Evolutionary conservation across 2,888 invertebrate species (phyloP).

Genomic region (Cotesia congregata): DNA sequence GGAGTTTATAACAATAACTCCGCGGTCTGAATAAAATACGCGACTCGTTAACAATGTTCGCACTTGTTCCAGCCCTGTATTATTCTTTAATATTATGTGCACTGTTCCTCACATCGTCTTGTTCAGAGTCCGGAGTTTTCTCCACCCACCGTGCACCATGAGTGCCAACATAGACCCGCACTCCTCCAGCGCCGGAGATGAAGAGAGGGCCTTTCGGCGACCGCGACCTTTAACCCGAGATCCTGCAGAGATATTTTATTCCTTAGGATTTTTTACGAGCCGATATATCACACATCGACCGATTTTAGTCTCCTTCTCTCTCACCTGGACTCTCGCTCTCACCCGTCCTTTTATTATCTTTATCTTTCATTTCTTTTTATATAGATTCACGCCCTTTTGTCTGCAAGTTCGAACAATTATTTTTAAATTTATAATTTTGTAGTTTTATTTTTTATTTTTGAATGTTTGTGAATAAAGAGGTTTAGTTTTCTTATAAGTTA

Average conservation of each 20-base stretch:
- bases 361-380: constrained; percentile 19
- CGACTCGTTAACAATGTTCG: constrained; percentile 70
- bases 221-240: constrained; percentile 68
- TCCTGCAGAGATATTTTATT: constrained; percentile 69
- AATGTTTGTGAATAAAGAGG: no score
- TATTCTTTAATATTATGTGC: constrained; percentile 2
- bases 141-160: constrained; percentile 43
- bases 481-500: no score
- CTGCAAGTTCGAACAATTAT: neutral
- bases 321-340: neutral
- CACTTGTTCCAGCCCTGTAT: constrained; percentile 55
- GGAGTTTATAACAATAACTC: constrained; percentile 50
- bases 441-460: neutral
- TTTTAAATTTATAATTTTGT: constrained; percentile 11
- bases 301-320: constrained; percentile 36
- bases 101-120: constrained; percentile 9
- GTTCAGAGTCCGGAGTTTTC: constrained; percentile 24
- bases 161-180: neutral
- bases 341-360: constrained; percentile 3
- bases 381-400: constrained; percentile 27
- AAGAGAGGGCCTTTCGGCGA: constrained; percentile 64
- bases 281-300: constrained; percentile 70
- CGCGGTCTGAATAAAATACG: constrained; percentile 55
- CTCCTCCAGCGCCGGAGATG: neutral
- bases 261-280: constrained; percentile 69